Evolutionary conservation across 2,888 invertebrate genomes (phyloP).

Genomic region (Keiferia lycopersicella): DNA sequence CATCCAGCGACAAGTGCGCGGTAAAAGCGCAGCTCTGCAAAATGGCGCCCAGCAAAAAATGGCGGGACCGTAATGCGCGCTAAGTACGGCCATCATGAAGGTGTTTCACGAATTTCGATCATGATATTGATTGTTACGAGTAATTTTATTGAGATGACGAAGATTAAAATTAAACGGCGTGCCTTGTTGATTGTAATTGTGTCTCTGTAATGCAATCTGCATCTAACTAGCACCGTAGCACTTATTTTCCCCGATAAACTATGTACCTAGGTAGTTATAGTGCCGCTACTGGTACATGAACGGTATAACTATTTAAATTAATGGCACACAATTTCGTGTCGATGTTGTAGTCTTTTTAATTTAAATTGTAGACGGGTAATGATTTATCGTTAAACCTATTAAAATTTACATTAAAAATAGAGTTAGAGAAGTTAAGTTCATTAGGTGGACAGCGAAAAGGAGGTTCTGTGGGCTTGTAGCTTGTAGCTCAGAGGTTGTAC

Average conservation of each 20-base stretch:
- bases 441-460: conserved; percentile 51
- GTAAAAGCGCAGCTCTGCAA: conserved; percentile 55
- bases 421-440: conserved; percentile 37
- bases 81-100: conserved; percentile 46
- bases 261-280: not conserved
- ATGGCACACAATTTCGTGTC: conserved; percentile 13
- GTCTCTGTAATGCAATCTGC: conserved; percentile 14
- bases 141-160: conserved; percentile 22
- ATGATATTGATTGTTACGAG: conserved; percentile 13
- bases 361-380: conserved; percentile 14
- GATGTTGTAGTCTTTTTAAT: conserved; percentile 20
- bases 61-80: conserved; percentile 34
- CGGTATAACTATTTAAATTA: conserved; percentile 21
- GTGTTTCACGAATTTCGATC: conserved; percentile 24
- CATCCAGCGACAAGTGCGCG: conserved; percentile 34
- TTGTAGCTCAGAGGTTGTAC: too few relatives aligned
- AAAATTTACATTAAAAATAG: conserved; percentile 34
- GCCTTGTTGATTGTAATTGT: conserved; percentile 8
- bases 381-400: conserved; percentile 24
- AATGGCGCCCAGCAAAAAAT: conserved; percentile 43
- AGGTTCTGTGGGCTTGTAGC: conserved; percentile 37
- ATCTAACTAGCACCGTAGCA: conserved; percentile 14
- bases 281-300: conserved; percentile 13
- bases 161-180: conserved; percentile 12
- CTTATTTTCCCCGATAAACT: conserved; percentile 11